Percentiles rank a stretch among this genome's conserved stretches.
These are phyloP conservation scores for Rhyzopertha dominica DNA, from an alignment of 1,140 invertebrate genomes.

Conservation along the genomic window DNA sequence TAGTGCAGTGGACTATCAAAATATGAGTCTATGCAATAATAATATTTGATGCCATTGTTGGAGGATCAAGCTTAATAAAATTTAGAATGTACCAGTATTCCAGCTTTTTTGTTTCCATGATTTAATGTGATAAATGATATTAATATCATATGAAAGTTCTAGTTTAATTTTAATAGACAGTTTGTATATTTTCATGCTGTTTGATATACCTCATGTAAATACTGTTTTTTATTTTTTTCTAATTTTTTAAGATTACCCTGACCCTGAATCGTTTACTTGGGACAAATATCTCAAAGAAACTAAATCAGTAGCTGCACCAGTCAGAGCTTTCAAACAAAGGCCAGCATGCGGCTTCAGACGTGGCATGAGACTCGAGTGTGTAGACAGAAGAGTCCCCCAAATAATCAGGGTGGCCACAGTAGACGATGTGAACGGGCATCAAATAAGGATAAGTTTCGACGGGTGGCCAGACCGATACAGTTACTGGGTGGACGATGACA, in stretches of 20 bases:
- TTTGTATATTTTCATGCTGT: no score
- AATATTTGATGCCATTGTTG: no score
- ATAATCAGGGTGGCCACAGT: constrained; percentile 85
- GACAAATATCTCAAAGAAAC: constrained; percentile 76
- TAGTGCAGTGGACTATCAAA: no score
- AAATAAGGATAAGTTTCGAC: constrained; percentile 83
- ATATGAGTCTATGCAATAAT: no score
- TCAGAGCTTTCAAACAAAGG: constrained; percentile 74
- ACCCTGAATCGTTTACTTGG: constrained; percentile 75
- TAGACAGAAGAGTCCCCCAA: constrained; percentile 78
- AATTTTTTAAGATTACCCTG: constrained; percentile 59
- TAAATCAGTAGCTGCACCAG: constrained; percentile 70
- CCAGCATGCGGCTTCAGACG: constrained; percentile 75
- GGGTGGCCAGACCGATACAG: constrained; percentile 84
- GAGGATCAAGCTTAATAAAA: no score
- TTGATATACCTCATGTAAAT: no score
- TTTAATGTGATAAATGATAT: no score
- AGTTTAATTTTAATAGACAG: no score
- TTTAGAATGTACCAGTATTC: no score
- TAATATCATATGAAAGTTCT: no score
- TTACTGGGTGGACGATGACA: constrained; percentile 89
- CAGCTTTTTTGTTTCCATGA: no score
- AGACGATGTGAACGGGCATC: constrained; percentile 67
- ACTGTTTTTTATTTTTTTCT: no score
- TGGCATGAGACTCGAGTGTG: constrained; percentile 86